Percentiles rank a stretch among this genome's conserved stretches.
Conservation (phyloP, 2,888 invertebrate species). For the Cyclophora punctaria region DNA sequence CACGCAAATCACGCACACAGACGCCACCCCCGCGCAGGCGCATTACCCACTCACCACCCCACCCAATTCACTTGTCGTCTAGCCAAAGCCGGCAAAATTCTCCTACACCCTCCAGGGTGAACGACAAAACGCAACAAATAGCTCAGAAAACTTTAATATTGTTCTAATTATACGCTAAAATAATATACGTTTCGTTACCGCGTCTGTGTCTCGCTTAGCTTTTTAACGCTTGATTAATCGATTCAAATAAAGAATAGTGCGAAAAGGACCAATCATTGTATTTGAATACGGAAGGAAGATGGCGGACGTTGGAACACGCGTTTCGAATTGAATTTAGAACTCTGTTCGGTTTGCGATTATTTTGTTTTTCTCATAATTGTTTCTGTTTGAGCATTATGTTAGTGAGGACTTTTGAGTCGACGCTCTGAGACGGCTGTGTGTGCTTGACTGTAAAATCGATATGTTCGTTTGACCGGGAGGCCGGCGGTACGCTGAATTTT, state of each 20-base stretch:
- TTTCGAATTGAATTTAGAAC: slow-evolving; percentile 36
- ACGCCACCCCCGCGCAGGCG: slow-evolving; percentile 55
- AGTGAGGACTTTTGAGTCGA: slow-evolving; percentile 36
- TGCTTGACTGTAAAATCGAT: slow-evolving; percentile 51
- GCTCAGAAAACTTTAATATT: slow-evolving; percentile 34
- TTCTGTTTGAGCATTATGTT: slow-evolving; percentile 32
- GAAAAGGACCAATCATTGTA: slow-evolving; percentile 29
- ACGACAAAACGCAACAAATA: slow-evolving; percentile 64
- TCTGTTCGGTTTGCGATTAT: slow-evolving; percentile 7
- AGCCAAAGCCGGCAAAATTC: slow-evolving; percentile 63
- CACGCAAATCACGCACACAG: slow-evolving; percentile 62
- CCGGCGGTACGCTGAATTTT: slow-evolving; percentile 43
- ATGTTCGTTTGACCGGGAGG: slow-evolving; percentile 29
- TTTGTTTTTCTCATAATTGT: slow-evolving; percentile 13
- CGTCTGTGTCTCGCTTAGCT: slow-evolving; percentile 35
- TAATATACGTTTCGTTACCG: slow-evolving; percentile 25
- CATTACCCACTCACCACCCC: slow-evolving; percentile 47
- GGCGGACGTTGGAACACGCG: slow-evolving; percentile 45
- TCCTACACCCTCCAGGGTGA: slow-evolving; percentile 58
- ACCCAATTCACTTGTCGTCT: slow-evolving; percentile 54
- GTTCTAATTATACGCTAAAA: slow-evolving; percentile 25
- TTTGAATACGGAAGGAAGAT: slow-evolving; percentile 48
- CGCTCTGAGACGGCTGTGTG: slow-evolving; percentile 24
- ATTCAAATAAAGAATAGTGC: slow-evolving; percentile 23
- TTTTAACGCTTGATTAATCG: slow-evolving; percentile 47